phyloP scores from a whole-genome alignment of 2,888 invertebrate species.

The Phlogophora meticulosa region DNA sequence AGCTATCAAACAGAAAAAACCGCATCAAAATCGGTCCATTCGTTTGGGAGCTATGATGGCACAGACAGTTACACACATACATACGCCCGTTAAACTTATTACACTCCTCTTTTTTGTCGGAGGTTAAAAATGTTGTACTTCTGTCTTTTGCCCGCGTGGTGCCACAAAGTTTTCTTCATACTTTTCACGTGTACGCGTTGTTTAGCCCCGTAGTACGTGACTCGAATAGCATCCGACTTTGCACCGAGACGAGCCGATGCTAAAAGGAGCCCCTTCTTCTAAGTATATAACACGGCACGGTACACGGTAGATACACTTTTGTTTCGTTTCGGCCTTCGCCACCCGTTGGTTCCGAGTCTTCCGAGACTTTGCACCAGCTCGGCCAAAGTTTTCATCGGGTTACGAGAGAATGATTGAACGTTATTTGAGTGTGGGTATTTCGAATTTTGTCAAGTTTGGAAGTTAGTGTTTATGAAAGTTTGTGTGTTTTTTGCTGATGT shows the following conservation, averaged over 20 bases:
- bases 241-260: conserved; percentile 23
- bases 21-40: too few relatives aligned
- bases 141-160: conserved; percentile 9
- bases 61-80: too few relatives aligned
- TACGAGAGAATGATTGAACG: conserved; percentile 41
- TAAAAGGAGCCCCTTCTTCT: conserved; percentile 39
- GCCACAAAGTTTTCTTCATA: conserved; percentile 49
- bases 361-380: conserved; percentile 22
- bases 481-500: neutral
- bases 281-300: conserved; percentile 37
- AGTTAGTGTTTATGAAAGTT: conserved; percentile 14
- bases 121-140: conserved; percentile 45
- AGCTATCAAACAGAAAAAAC: too few relatives aligned
- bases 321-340: conserved; percentile 31
- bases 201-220: conserved; percentile 66
- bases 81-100: too few relatives aligned
- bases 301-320: conserved; percentile 38
- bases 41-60: too few relatives aligned
- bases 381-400: conserved; percentile 46
- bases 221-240: conserved; percentile 55
- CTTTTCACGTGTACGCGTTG: conserved; percentile 64
- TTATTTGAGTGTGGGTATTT: conserved; percentile 28
- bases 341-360: conserved; percentile 10
- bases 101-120: too few relatives aligned
- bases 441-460: conserved; percentile 20